Base-by-base conservation (phyloP, 2,113 vertebrate species). In the Hippocampus zosterae region DNA sequence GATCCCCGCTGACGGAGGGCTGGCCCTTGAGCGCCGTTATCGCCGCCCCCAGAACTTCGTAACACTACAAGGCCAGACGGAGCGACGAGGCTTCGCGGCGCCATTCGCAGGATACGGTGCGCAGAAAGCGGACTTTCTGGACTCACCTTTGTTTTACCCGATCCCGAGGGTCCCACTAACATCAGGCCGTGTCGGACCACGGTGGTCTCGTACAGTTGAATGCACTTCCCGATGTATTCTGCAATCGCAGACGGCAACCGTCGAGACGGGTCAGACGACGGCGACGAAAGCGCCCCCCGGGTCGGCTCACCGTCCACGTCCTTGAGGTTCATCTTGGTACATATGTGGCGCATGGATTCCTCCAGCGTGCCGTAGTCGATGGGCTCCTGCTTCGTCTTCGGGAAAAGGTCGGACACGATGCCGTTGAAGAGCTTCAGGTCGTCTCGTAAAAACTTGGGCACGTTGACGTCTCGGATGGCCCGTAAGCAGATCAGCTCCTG, bases 371-470 rank as follows among this genome's bases (percentile, higher is more conserved):
- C 95, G 1, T 97, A 95, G 87, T 94, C 89, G 46, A 95, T 84
- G 1, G 89, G 87, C 46, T 93, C 68, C 78, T 95, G 93, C 74
- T 77, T 92, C 84, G 94, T 95, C 70, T 91, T 91, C 11, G 94
- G 96, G 83, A 98, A 98, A 74, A 98, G 93, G 77, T 98, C 96
- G 0, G 94, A 95, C 50, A 97, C 92, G 1, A 98, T 95, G 68
- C 93, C 94, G 1, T 65, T 88, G 87, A 98, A 98, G 60, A 98
- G 93, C 78, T 93, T 95, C 73, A 98, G 93, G 89, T 98, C 95
- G 0, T 96, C 95, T 81, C 94, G 95, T 44, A 97, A 90, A 87
- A 98, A 96, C 91, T 96, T 98, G 74, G 96, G 95, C 16, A 97
- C 77, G 0, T 94, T 98, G 85, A 95, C 95, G 0, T 98, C 94